Percentiles rank a stretch among this genome's conserved stretches.
phyloP scores from a whole-genome alignment of 2,113 vertebrate genomes.

The Hemibates koningsi region DNA sequence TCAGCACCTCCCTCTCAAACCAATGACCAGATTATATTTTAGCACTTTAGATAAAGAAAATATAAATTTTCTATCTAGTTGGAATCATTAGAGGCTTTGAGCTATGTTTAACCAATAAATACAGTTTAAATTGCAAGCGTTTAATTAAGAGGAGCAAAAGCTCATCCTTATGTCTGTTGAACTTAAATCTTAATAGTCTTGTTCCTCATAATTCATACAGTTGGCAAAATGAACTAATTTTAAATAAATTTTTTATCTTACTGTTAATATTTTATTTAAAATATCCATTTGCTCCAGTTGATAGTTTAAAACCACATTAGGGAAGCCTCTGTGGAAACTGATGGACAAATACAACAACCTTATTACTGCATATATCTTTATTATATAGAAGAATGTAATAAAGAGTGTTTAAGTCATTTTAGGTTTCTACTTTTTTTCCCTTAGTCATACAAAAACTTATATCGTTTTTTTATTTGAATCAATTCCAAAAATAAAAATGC shows the following conservation, averaged over 20 bases:
- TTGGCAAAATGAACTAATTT: not conserved
- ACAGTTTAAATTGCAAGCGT: not conserved
- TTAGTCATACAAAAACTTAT: not conserved
- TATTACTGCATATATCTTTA: not conserved
- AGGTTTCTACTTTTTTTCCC: not conserved
- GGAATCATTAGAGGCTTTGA: not conserved
- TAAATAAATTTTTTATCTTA: not conserved
- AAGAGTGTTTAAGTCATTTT: not conserved
- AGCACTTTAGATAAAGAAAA: not conserved
- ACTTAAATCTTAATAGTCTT: not conserved
- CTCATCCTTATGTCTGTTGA: not conserved
- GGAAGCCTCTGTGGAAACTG: not conserved
- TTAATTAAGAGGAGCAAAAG: not conserved
- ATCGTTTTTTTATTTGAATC: not conserved
- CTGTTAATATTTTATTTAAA: not conserved
- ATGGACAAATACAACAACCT: not conserved
- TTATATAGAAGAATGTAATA: not conserved
- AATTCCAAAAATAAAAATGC: not conserved
- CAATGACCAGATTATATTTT: not conserved
- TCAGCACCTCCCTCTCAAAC: not conserved
- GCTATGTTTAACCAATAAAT: not conserved
- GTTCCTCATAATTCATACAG: not conserved
- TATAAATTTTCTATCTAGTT: not conserved
- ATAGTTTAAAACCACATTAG: not conserved
- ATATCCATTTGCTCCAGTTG: not conserved